Evolutionary conservation across 2,113 vertebrate genomes (phyloP).

Genomic region (Sarotherodon lohbergeri): DNA sequence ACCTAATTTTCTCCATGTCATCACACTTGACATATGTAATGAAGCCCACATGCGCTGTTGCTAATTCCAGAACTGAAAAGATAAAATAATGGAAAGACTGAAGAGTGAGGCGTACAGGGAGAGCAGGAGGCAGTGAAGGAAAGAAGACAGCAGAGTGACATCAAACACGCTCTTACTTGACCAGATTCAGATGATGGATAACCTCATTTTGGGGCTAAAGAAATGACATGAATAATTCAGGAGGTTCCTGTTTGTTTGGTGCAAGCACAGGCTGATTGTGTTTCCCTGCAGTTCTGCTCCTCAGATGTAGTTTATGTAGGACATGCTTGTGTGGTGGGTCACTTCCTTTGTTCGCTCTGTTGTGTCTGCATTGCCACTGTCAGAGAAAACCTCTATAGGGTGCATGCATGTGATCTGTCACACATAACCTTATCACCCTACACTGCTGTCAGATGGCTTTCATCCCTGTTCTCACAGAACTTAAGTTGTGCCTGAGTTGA

Average conservation of each 20-base stretch:
- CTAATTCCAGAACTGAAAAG: background rate
- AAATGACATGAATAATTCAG: slow-evolving; percentile 46
- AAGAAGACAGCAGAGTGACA: background rate
- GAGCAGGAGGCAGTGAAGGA: background rate
- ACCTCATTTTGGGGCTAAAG: slow-evolving; percentile 26
- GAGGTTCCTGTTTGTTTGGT: slow-evolving; percentile 24
- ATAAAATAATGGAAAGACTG: background rate
- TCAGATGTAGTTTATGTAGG: background rate
- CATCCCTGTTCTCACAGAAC: background rate
- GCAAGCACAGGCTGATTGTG: background rate
- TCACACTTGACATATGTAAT: background rate
- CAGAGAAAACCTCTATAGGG: background rate
- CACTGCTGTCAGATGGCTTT: background rate
- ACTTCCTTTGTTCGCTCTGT: background rate
- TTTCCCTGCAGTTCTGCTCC: background rate
- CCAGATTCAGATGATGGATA: slow-evolving; percentile 33
- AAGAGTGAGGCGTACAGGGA: background rate
- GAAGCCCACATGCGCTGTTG: background rate
- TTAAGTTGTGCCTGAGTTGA: background rate
- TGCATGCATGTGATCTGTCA: background rate
- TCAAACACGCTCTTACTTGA: background rate
- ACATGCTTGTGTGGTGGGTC: background rate
- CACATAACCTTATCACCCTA: background rate
- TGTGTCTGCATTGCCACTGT: background rate
- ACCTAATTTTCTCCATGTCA: background rate